Evolutionary conservation across 1,140 invertebrate genomes (phyloP).

Genomic region (Pseudomyrmex gracilis): DNA sequence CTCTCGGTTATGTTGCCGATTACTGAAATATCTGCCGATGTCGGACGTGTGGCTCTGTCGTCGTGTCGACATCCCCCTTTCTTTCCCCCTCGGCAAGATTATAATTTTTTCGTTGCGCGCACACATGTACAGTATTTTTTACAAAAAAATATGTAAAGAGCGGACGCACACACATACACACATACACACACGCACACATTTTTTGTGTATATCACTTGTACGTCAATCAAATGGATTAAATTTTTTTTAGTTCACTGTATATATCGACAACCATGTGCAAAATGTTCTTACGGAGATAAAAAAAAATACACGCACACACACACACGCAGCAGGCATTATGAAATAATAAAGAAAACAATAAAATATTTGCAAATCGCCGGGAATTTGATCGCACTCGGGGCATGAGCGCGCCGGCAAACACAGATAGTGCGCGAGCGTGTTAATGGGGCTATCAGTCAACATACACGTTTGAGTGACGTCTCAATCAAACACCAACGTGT

Average conservation of each 20-base stretch:
- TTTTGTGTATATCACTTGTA: not conserved
- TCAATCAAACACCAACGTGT: slow-evolving; percentile 80
- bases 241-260: slow-evolving; percentile 6
- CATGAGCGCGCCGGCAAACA: slow-evolving; percentile 70
- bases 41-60: slow-evolving; percentile 46
- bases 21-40: slow-evolving; percentile 60
- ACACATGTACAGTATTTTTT: too few relatives aligned
- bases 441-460: slow-evolving; percentile 82
- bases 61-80: not conserved
- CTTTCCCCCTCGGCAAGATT: slow-evolving; percentile 2
- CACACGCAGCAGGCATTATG: not conserved
- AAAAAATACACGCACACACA: too few relatives aligned
- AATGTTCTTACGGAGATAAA: not conserved
- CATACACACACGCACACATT: not conserved
- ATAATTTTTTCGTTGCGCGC: slow-evolving; percentile 12
- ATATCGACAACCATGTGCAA: not conserved
- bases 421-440: slow-evolving; percentile 78
- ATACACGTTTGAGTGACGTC: slow-evolving; percentile 79
- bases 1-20: slow-evolving; percentile 72
- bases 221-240: not conserved
- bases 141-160: too few relatives aligned
- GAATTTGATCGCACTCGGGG: slow-evolving; percentile 37
- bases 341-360: slow-evolving; percentile 51
- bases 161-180: too few relatives aligned
- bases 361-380: slow-evolving; percentile 53